Base-by-base conservation (phyloP, 2,113 vertebrate genomes). In the Agapornis roseicollis region DNA sequence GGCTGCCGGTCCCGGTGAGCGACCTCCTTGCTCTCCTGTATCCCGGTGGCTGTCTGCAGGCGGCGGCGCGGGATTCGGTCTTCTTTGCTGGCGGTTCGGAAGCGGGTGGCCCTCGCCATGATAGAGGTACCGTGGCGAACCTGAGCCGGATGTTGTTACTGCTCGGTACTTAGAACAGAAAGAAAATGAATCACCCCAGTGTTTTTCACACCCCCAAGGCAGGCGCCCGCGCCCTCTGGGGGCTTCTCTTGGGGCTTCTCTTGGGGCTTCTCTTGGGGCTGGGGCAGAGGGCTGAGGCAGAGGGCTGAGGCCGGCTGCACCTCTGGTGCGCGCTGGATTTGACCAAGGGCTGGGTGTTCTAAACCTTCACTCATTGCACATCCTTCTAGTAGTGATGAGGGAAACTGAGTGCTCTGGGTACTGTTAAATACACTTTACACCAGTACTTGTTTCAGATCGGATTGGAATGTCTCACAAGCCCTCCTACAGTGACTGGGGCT, bases 401-500 rank as follows among this genome's bases (percentile, higher is more conserved):
- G 28, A 37, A n/a, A 23, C 10, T 3, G 55, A 8, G 16, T 11
- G 0, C 33, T 35, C 41, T 47, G 10, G 37, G 3, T 18, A 5
- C 8, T 29, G 20, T 69, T 24, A 24, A 44, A 17, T 12, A 23
- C 0, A 0, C 12, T 56, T 46, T 7, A 24, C 35, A 19, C 29
- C 11, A 1, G 0, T 22, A 2, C 19, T 28, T 42, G 60, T 72
- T 80, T 31, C 35, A 24, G 29, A 39, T 55, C 18, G 1, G 35
- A 0, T 3, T 41, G 20, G 16, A 24, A 58, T 9, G 20, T 10
- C 11, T 69, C 13, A 3, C 5, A 16, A 31, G 10, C 5, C 12
- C 6, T 14, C 11, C 25, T 73, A 2, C 18, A 39, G 42, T 1
- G 7, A 8, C 47, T 8, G 41, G 11, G 46, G 18, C 50, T 17